These are phyloP conservation scores for Micromys minutus DNA, from an alignment of 2,113 vertebrate species.

Conservation along the genomic window DNA sequence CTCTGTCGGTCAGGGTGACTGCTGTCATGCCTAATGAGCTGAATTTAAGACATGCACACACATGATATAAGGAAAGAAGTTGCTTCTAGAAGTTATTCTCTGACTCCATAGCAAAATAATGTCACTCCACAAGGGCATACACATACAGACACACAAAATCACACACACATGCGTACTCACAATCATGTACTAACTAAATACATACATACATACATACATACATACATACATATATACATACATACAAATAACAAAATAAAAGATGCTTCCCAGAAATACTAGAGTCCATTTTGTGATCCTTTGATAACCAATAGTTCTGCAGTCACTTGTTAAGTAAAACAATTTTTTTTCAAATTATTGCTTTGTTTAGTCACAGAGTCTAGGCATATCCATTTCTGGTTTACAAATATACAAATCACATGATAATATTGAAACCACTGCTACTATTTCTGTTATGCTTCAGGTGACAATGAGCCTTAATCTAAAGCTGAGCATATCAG, in stretches of 20 bases:
- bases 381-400: not conserved
- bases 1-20: no score
- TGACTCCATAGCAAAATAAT: not conserved
- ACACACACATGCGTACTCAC: not conserved
- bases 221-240: not conserved
- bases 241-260: no score
- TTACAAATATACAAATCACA: not conserved
- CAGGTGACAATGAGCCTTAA: not conserved
- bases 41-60: no score
- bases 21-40: not conserved
- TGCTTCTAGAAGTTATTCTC: not conserved
- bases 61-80: not conserved
- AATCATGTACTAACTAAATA: not conserved
- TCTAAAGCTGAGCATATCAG: not conserved
- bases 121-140: no score
- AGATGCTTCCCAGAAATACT: not conserved
- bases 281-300: constrained; percentile 2
- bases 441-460: not conserved
- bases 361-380: constrained; percentile 5
- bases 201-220: not conserved
- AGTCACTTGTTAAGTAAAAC: constrained; percentile 40
- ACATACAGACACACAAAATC: no score
- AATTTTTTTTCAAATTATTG: not conserved
- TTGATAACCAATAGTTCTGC: not conserved
- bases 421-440: not conserved